A percentile compares a stretch with the other conserved stretches of the same genome.
Conservation (phyloP, 2,113 vertebrate species). For the Jacana jacana region DNA sequence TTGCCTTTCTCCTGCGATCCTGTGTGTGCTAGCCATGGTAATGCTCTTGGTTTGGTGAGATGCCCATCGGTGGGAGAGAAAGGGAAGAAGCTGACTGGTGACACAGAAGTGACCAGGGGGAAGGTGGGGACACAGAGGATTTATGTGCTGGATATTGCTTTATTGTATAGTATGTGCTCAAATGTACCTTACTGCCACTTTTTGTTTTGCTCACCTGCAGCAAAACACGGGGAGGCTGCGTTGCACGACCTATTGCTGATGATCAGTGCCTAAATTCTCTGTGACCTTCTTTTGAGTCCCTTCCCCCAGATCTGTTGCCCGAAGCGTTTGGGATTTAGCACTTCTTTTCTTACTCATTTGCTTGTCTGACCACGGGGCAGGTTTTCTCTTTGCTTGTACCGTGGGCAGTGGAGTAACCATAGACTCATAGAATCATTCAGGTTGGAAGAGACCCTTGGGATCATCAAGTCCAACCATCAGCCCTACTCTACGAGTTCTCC, state of each 20-base stretch:
- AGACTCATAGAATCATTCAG: no score
- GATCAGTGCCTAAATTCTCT: neutral
- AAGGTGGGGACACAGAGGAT: neutral
- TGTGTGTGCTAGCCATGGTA: neutral
- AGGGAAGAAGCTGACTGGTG: neutral
- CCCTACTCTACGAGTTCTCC: no score
- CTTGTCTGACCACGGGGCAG: neutral
- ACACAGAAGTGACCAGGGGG: neutral
- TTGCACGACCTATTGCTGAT: rapidly evolving
- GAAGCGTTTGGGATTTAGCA: neutral
- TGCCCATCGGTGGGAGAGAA: neutral
- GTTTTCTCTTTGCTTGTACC: neutral
- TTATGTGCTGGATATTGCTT: neutral
- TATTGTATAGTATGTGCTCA: neutral
- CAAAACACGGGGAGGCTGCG: neutral
- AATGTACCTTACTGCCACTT: neutral
- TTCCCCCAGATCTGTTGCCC: neutral
- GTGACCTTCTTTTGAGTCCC: neutral
- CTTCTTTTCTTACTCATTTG: neutral
- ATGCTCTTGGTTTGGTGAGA: neutral
- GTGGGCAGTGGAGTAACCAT: neutral
- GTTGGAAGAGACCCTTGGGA: no score
- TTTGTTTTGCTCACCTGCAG: neutral
- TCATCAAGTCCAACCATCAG: no score
- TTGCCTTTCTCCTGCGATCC: neutral